Base-by-base conservation (phyloP, 2,888 invertebrate species). In the Polymixis flavicincta region DNA sequence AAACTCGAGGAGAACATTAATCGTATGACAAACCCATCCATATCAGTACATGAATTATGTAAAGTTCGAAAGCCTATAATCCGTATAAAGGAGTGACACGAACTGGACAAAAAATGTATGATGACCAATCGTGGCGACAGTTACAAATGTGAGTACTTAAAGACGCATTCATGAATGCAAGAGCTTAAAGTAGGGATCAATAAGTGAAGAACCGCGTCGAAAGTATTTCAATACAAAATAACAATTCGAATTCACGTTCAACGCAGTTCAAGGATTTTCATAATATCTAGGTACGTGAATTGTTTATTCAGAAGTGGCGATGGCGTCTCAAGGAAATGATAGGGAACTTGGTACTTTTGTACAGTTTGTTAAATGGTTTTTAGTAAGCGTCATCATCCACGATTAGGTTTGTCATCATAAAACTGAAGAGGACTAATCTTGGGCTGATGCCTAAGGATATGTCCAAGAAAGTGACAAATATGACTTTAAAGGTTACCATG, bases 111-210 rank as follows among this genome's bases (percentile, higher is more conserved):
- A 85, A 87, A 87, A 83, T 85, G 78, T 83, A 85, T 87, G 83
- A 85, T 87, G 86, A 70, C 90, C 90, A 89, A 87, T 87, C 82
- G 77, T 76, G 89, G 88, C 64, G 91, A 90, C 90, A 89, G 87
- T 77, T 87, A 90, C 85, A 85, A 88, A 90, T 90, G 89, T 75
- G 66, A 59, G 50, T 61, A 55, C 66, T 82, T 82, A 75, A 73
- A 86, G 78, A 80, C 61, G 77, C 75, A 78, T 86, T 88, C 87
- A 74, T 72, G 69, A 69, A 37, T 79, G 78, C 78, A 79, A 74
- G 71, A 73, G 57, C 82, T 76, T 83, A 59, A 76, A 68, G 28
- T 55, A 19, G 82, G 76, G 85, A 73, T 82, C 85, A 69, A 71
- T 82, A 82, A 73, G 67, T 71, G 54, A 52, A 50, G 59, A 72